Base-by-base conservation (phyloP, 2,888 invertebrate species). In the Cheilosia impressa region DNA sequence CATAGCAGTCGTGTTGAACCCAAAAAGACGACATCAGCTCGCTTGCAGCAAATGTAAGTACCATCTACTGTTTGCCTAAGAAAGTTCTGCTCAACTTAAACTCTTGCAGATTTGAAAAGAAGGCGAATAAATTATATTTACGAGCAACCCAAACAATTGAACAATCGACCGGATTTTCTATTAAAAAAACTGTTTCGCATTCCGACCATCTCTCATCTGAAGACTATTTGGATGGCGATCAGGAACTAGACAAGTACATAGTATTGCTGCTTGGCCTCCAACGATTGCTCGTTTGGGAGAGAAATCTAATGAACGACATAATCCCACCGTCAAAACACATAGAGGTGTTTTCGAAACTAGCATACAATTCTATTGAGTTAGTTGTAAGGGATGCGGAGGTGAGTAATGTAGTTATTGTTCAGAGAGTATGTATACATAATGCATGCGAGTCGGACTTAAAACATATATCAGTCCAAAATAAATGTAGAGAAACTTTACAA, bases 381-480 rank as follows among this genome's bases (percentile, higher is more conserved):
- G 95, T 98, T 17, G 96, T 97, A 0, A 95, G 95, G 88, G 98
- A 98, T 91, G 97, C 97, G 3, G 98, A 98, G 93, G 96, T 96
- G 90, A 88, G 77, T 81, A 50, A n/a, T 13, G 15, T 52, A 5
- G 13, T 31, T 31, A 9, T 31, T 31, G 31, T 31, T 31, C 9
- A 9, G 6, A 9, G 1, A 31, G 31, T 31, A 31, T 31, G 31
- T 27, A 6, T 27, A 7, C 27, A 27, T 27, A 27, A 27, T 6
- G 27, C 6, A 6, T 27, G 27, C 6, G 27, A 6, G 27, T 27
- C 6, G 27, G 27, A 6, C 27, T 27, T 27, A 6, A 27, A 6
- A 27, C 7, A 1, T 6, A 27, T 27, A 31, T 9, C 9, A 31
- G 31, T 31, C 2, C 0, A 31, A 31, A 2, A 9, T 9, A 31